Percentiles rank a stretch among this genome's conserved stretches.
Conservation (phyloP, 2,888 invertebrate genomes). For the Pammene aurita region DNA sequence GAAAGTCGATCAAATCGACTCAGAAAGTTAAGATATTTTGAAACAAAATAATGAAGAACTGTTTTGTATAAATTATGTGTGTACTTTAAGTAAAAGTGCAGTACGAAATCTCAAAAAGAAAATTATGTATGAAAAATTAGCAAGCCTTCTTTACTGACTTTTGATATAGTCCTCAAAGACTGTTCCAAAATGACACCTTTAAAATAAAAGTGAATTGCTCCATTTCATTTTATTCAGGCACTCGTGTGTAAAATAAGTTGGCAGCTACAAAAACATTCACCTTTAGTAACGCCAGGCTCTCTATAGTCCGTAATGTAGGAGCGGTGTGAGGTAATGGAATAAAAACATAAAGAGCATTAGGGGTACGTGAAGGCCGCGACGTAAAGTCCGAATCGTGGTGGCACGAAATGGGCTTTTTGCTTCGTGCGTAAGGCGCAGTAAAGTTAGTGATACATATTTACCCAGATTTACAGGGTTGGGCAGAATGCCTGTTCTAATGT, state of each 20-base stretch:
- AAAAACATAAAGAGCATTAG: constrained; percentile 72
- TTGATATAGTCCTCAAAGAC: neutral
- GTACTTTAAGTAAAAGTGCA: neutral
- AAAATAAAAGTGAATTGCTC: constrained; percentile 21
- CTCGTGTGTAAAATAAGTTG: constrained; percentile 49
- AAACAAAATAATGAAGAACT: no score
- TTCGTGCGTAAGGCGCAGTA: neutral
- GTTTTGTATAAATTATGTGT: neutral
- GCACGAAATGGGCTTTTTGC: constrained; percentile 27
- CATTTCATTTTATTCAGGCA: constrained; percentile 41
- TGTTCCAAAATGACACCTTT: neutral
- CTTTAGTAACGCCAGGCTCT: constrained; percentile 57
- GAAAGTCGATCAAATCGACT: neutral
- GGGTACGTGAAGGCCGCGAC: constrained; percentile 54
- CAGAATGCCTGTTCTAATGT: no score
- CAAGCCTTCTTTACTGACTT: neutral
- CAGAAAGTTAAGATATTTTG: neutral
- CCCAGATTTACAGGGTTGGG: neutral
- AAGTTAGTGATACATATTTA: neutral
- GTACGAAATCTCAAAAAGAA: no score
- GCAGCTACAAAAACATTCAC: constrained; percentile 52
- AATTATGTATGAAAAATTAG: no score
- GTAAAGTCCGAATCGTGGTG: constrained; percentile 48
- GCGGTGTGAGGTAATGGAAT: constrained; percentile 69
- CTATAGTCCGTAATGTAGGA: constrained; percentile 41